Conservation (phyloP, 1,140 invertebrate genomes). For the Neodiprion lecontei region DNA sequence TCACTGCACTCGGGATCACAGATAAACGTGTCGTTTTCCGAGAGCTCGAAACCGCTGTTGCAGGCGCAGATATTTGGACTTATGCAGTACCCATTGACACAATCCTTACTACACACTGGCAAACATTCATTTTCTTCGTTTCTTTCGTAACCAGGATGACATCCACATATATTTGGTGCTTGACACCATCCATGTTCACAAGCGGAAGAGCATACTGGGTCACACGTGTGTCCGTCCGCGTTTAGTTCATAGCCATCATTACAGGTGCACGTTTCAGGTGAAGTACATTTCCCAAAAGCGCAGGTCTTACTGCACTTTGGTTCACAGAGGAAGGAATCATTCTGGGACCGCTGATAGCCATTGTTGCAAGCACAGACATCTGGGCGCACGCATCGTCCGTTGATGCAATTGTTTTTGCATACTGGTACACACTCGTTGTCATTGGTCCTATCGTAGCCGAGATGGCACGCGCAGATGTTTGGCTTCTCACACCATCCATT, state of each 20-base stretch:
- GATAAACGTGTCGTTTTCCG: not conserved
- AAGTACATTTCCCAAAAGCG: not conserved
- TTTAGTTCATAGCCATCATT: not conserved
- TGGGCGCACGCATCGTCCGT: not conserved
- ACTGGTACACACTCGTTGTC: not conserved
- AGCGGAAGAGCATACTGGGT: not conserved
- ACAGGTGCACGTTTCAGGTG: not conserved
- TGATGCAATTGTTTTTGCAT: not conserved
- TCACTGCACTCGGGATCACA: constrained; percentile 39
- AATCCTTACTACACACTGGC: not conserved
- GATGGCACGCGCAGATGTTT: not conserved
- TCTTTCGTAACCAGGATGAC: not conserved
- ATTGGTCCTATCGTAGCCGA: not conserved
- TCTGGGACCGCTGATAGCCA: not conserved
- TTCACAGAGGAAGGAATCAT: not conserved
- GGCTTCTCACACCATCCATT: not conserved
- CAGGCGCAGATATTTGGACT: constrained; percentile 60
- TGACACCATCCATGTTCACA: not conserved
- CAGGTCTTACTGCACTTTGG: not conserved
- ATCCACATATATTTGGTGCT: not conserved
- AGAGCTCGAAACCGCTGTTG: constrained; percentile 36
- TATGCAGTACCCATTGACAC: not conserved
- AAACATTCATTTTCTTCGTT: not conserved
- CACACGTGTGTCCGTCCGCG: not conserved
- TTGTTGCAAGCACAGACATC: not conserved